A percentile compares a stretch with the other conserved stretches of the same genome.
Conservation (phyloP, 2,797 vertebrate genomes). For the Sebastes diploproa region DNA sequence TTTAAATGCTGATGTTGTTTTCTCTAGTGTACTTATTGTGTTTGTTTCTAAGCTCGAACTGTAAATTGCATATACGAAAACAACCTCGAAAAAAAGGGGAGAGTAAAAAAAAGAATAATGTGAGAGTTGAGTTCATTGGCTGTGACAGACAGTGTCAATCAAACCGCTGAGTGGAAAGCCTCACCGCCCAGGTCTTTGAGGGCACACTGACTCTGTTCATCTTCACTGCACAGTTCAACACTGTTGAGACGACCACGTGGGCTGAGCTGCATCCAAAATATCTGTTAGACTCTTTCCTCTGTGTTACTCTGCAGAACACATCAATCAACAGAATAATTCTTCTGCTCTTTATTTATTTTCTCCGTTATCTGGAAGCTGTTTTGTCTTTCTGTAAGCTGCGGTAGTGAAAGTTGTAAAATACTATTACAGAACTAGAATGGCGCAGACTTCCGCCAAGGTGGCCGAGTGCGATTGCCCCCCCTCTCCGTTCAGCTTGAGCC, state of each 20-base stretch:
- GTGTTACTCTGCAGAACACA: neutral
- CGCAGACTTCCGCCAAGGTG: too few relatives aligned
- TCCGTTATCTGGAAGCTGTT: neutral
- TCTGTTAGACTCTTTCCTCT: neutral
- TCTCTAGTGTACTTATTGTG: too few relatives aligned
- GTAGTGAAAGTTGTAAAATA: neutral
- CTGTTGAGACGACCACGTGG: neutral
- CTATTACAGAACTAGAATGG: neutral
- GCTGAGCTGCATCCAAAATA: neutral
- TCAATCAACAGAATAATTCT: neutral
- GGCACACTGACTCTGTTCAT: slow-evolving; percentile 55
- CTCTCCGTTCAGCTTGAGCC: too few relatives aligned
- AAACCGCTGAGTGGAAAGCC: slow-evolving; percentile 59
- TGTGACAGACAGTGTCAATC: slow-evolving; percentile 69
- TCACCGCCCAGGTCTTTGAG: slow-evolving; percentile 64
- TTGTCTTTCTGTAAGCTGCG: neutral
- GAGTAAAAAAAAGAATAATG: neutral
- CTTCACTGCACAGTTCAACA: slow-evolving; percentile 43
- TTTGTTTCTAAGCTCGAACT: too few relatives aligned
- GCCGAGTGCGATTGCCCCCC: too few relatives aligned
- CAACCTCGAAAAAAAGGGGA: neutral
- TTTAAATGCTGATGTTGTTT: too few relatives aligned
- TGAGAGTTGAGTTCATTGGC: slow-evolving; percentile 55
- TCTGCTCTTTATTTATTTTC: neutral
- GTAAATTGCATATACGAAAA: too few relatives aligned